Percentiles rank a stretch among this genome's conserved stretches.
Evolutionary conservation across 2,113 vertebrate species (phyloP).

Genomic region (Pterocles orientalis): DNA sequence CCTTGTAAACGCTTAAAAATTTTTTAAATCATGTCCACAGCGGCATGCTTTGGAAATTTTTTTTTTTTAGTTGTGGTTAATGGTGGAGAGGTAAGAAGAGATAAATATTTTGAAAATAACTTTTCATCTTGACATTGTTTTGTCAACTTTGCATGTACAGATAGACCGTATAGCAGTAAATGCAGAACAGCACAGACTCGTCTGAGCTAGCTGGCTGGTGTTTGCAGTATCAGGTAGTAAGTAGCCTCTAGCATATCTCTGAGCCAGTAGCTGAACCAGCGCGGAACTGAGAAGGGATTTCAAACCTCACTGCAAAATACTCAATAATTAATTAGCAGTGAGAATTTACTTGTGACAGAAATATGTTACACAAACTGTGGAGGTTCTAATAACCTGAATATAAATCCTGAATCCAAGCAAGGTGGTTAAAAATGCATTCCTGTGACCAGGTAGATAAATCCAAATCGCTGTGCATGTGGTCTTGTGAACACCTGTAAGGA

Average conservation of each 20-base stretch:
- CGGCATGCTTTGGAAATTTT: background rate
- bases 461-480: background rate
- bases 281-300: background rate
- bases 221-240: background rate
- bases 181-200: background rate
- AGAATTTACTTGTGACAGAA: background rate
- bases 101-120: background rate
- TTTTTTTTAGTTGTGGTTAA: background rate
- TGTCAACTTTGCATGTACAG: background rate
- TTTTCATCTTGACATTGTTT: background rate
- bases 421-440: background rate
- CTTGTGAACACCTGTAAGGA: background rate
- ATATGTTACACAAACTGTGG: background rate
- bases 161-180: background rate
- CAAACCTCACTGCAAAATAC: background rate
- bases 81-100: background rate
- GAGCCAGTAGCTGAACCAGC: background rate
- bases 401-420: background rate
- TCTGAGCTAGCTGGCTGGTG: background rate
- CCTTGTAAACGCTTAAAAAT: background rate
- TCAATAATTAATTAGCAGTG: conserved; percentile 4
- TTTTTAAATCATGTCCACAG: background rate
- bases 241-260: background rate
- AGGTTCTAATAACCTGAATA: background rate
- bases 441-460: background rate